phyloP scores from a whole-genome alignment of 2,888 invertebrate species.

The Scaptomyza cyrtandrae region DNA sequence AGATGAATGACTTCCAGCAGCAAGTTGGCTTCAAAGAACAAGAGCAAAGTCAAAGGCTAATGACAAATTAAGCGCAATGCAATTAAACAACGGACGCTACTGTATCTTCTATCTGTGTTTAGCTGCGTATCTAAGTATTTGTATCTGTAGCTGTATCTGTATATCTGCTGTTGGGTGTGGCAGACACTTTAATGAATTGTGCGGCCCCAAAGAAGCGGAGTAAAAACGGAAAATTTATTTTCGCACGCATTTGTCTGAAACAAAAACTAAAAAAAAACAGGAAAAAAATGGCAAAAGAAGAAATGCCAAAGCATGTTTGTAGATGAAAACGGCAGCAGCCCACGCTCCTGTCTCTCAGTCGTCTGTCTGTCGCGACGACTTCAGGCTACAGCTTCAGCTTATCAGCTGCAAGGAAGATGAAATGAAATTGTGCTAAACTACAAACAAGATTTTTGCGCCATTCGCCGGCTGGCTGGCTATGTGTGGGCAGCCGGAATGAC shows the following conservation, averaged over 20 bases:
- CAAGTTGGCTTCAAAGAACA: not conserved
- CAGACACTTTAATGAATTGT: conserved; percentile 55
- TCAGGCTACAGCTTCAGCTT: conserved; percentile 43
- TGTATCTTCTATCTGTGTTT: conserved; percentile 26
- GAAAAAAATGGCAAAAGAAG: not conserved
- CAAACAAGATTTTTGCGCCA: conserved; percentile 71
- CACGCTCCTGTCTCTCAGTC: conserved; percentile 42
- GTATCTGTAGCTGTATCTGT: conserved; percentile 6
- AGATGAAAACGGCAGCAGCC: conserved; percentile 30
- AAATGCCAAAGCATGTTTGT: conserved; percentile 25
- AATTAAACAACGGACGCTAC: conserved; percentile 62
- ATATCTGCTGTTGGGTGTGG: conserved; percentile 44
- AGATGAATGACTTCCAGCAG: conserved; percentile 3
- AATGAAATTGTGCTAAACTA: conserved; percentile 78
- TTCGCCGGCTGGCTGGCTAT: conserved; percentile 24
- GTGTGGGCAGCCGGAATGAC: conserved; percentile 71
- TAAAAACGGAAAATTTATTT: conserved; percentile 58
- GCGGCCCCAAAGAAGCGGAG: conserved; percentile 25
- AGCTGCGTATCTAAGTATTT: conserved; percentile 18
- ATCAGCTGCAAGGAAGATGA: conserved; percentile 70
- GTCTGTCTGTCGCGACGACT: conserved; percentile 29
- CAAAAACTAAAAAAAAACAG: not conserved
- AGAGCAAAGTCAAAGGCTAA: conserved; percentile 72
- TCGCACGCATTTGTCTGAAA: conserved; percentile 67
- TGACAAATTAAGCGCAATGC: conserved; percentile 75